phyloP scores from a whole-genome alignment of 2,888 invertebrate species.

The Thera britannica region DNA sequence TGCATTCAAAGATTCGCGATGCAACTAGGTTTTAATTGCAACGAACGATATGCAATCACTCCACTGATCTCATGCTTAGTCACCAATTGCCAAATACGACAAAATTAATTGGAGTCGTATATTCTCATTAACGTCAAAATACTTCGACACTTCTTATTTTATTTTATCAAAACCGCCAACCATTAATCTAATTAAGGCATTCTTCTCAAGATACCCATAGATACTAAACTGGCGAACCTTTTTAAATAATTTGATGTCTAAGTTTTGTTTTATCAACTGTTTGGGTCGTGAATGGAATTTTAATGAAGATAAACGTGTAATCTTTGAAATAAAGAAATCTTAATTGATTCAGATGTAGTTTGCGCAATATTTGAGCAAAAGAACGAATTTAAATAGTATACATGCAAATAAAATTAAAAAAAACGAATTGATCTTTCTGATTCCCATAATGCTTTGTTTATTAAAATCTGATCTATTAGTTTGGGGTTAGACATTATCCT shows the following conservation, averaged over 20 bases:
- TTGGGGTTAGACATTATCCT: too few relatives aligned
- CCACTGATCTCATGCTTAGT: conserved; percentile 34
- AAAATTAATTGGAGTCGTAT: conserved; percentile 53
- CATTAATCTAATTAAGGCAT: conserved; percentile 82
- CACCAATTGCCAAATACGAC: conserved; percentile 29
- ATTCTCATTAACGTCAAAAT: conserved; percentile 76
- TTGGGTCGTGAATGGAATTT: conserved; percentile 71
- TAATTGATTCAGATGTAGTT: conserved; percentile 5
- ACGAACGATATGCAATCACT: background rate
- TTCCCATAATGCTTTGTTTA: too few relatives aligned
- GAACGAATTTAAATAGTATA: background rate
- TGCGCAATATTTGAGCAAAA: background rate
- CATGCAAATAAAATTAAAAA: too few relatives aligned
- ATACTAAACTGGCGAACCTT: conserved; percentile 66
- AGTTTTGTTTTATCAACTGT: conserved; percentile 56
- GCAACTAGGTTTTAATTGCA: too few relatives aligned
- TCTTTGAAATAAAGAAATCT: conserved; percentile 15
- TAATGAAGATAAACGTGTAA: conserved; percentile 62
- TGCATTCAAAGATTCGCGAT: too few relatives aligned
- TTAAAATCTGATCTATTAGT: too few relatives aligned
- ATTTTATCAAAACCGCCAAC: conserved; percentile 67
- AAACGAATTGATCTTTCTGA: too few relatives aligned
- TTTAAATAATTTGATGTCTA: conserved; percentile 59
- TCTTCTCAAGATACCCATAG: conserved; percentile 68
- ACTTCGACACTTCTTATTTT: conserved; percentile 65